Base-by-base conservation (phyloP, 2,888 invertebrate species). In the Rhorus exstirpatorius region DNA sequence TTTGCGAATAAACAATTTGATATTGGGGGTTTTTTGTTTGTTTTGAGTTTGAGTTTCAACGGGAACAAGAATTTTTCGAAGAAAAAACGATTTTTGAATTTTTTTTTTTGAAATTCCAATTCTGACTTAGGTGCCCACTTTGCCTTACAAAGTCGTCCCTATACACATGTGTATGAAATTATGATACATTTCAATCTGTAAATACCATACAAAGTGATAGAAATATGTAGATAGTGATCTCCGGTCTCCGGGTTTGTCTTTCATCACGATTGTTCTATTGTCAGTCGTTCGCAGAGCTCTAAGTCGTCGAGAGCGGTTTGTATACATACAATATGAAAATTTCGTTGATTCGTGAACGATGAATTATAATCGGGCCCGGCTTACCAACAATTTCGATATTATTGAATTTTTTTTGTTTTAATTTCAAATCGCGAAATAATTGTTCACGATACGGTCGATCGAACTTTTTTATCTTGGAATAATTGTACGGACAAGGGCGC, bases 261-360 rank as follows among this genome's bases (percentile, higher is more conserved):
- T 12, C 38, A 51, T 51, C n/a, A 14, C 71, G 26, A 65, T 60
- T 65, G 71, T 35, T 21, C 46, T 61, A 58, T 49, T 44, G 26
- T 65, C 76, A 81, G 76, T 81, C 65, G 31, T 60, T 35, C 58
- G 14, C 10, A 17, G 70, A 53, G 24, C 55, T 35, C 41, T 21
- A 38, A 14, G 58, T 46, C n/a, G 31, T 63, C 53, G 14, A 63
- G 19, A 31, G 21, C 53, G 19, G 12, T 58, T 12, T 55, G 21
- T n/a, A n/a, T n/a, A n/a, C n/a, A n/a, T n/a, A n/a, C 35, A 8
- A 10, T 17, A 35, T n/a, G 58, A 8, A 17, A 26, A 35, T 12
- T 53, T 53, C 24, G 51, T 68, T 35, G n/a, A 14, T 14, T 12
- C 26, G 26, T 12, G n/a, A 49, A n/a, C 35, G n/a, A 21, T 51